phyloP scores from a whole-genome alignment of 1,140 invertebrate species.

The Drosophila hydei region DNA sequence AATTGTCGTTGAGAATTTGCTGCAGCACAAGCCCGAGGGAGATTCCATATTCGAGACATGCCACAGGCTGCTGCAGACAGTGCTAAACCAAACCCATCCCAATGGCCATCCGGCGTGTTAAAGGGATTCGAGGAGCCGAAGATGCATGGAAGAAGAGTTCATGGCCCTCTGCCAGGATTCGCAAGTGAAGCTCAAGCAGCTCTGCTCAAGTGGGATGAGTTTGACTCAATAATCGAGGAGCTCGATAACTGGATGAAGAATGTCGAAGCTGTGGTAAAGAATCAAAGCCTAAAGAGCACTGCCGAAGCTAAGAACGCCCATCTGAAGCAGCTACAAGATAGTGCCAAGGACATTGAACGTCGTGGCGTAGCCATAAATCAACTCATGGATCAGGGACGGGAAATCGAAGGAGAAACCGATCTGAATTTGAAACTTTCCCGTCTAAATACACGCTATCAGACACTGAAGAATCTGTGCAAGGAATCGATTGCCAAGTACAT shows the following conservation, averaged over 20 bases:
- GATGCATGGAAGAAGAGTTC: constrained; percentile 91
- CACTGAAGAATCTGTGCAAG: constrained; percentile 92
- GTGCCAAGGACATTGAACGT: constrained; percentile 90
- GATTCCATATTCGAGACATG: constrained; percentile 89
- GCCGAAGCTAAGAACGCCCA: constrained; percentile 92
- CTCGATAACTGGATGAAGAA: constrained; percentile 93
- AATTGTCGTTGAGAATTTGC: constrained; percentile 89
- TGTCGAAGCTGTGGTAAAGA: constrained; percentile 93
- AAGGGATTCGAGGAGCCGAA: constrained; percentile 91
- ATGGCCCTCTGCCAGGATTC: constrained; percentile 88
- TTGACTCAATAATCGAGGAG: constrained; percentile 90
- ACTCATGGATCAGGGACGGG: constrained; percentile 88
- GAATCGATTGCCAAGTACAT: constrained; percentile 92
- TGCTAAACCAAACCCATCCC: constrained; percentile 91
- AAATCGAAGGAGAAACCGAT: constrained; percentile 91
- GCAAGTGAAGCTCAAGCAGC: constrained; percentile 88
- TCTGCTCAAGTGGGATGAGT: constrained; percentile 91
- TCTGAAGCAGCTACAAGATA: constrained; percentile 90
- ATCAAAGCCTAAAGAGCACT: constrained; percentile 94
- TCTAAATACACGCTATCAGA: constrained; percentile 92
- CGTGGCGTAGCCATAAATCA: constrained; percentile 90
- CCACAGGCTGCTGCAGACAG: constrained; percentile 88
- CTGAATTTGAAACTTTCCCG: constrained; percentile 91
- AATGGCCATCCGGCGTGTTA: constrained; percentile 90
- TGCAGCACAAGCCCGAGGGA: constrained; percentile 89